These are phyloP conservation scores for Sphaeramia orbicularis DNA, from an alignment of 2,797 vertebrate species.

Conservation along the genomic window DNA sequence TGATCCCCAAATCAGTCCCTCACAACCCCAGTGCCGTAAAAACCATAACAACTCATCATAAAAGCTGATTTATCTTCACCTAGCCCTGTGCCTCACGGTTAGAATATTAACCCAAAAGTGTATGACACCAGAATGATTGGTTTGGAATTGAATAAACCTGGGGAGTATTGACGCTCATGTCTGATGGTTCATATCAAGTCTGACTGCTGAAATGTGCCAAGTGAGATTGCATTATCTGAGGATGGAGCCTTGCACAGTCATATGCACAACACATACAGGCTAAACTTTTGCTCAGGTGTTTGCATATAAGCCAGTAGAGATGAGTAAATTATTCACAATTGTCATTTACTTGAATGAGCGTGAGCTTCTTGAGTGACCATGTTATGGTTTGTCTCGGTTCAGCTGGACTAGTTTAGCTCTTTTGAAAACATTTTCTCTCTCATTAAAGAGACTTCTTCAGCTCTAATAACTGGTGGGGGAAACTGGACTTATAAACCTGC, in stretches of 20 bases:
- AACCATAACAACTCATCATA: constrained; percentile 88
- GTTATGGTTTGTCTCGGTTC: no score
- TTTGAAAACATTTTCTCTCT: no score
- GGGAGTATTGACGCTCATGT: constrained; percentile 78
- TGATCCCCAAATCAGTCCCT: constrained; percentile 89
- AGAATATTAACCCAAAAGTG: constrained; percentile 87
- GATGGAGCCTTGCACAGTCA: constrained; percentile 4
- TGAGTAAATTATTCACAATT: background rate
- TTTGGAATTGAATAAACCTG: constrained; percentile 86
- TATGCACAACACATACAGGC: no score
- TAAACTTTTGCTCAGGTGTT: constrained; percentile 31
- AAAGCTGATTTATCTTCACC: constrained; percentile 87
- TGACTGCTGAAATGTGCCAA: constrained; percentile 67
- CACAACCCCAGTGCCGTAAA: constrained; percentile 85
- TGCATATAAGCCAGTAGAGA: constrained; percentile 2
- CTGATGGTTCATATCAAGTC: constrained; percentile 81
- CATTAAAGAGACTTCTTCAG: no score
- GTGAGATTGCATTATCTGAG: constrained; percentile 59
- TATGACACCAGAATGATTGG: constrained; percentile 86
- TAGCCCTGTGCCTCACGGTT: constrained; percentile 71
- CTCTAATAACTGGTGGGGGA: no score
- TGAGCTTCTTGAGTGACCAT: no score
- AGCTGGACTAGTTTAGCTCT: no score
- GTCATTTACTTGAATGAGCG: background rate
- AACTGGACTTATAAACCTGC: no score